Evolutionary conservation across 2,888 invertebrate species (phyloP), one percentile per base, ranked within the genome.

Genomic region (Pandemis heparana): DNA sequence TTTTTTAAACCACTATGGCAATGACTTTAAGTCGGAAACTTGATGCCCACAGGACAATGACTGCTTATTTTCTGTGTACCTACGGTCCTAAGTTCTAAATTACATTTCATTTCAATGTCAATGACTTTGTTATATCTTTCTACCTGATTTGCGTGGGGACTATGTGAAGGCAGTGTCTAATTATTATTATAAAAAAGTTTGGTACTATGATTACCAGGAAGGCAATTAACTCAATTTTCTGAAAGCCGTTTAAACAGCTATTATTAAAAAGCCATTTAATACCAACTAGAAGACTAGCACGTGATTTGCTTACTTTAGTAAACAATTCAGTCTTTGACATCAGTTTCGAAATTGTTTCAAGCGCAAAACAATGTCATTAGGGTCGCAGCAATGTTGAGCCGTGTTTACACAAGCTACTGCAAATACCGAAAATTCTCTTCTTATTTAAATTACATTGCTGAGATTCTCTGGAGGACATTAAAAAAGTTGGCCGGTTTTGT

Each of bases 321-420:
- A 70, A 62, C 69, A 62, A 63, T 56, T 23, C 56, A 51, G 65
- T 65, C 65, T 65, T 71, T 71, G 65, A 60, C 71, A 60, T 43
- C 51, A 51, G 60, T 51, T 66, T 10, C 48, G 66, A 71, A 51
- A 71, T 66, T 66, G 32, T 66, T 65, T 48, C 43, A 32, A 18
- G 56, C 56, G 16, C 56, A 46, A 48, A 71, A 66, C 71, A 71
- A 71, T 71, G 71, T 71, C 71, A 71, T 66, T 71, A 66, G 71
- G 32, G 5, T 64, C 66, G 16, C 56, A 32, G 16, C 53, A 14
- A 56, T 56, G 56, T 56, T 56, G 56, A 23, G n/a, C 14, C 61
- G 56, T 70, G 63, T 70, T 70, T 70, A 59, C 56, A 64, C 71
- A 43, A 48, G 46, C 46, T 48, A n/a, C 64, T 66, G 53, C n/a